Evolutionary conservation across 1,140 invertebrate genomes (phyloP).

Genomic region (Procambarus virginalis): DNA sequence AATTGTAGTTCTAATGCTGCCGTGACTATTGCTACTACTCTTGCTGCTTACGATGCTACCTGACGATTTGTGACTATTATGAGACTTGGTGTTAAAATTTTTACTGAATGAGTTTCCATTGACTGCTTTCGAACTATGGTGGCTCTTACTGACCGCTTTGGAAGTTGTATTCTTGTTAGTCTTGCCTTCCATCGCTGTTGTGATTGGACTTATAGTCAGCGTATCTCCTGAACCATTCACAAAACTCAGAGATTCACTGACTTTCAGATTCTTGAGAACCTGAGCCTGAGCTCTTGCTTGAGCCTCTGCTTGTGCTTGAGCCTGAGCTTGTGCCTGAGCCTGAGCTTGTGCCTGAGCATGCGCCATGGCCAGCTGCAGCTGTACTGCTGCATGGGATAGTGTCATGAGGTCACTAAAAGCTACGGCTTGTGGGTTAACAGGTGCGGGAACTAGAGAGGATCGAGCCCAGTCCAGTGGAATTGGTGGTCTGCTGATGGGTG

Average conservation of each 20-base stretch:
- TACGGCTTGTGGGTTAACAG: conserved; percentile 56
- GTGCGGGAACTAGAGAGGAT: conserved; percentile 40
- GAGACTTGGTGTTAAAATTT: conserved; percentile 38
- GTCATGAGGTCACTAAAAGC: conserved; percentile 69
- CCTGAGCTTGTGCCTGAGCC: conserved; percentile 62
- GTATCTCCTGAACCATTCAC: conserved; percentile 69
- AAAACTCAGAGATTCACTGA: conserved; percentile 64
- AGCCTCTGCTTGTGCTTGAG: conserved; percentile 52
- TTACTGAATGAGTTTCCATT: conserved; percentile 44
- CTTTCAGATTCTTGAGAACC: conserved; percentile 59
- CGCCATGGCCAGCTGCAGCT: conserved; percentile 66
- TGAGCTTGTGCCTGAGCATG: conserved; percentile 69
- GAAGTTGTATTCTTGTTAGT: conserved; percentile 28
- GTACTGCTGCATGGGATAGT: conserved; percentile 68
- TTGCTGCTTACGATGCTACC: conserved; percentile 40
- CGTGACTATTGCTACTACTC: conserved; percentile 48
- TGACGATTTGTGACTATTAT: conserved; percentile 46
- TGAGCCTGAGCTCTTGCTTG: conserved; percentile 51
- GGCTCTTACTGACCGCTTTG: conserved; percentile 30
- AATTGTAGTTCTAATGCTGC: conserved; percentile 46
- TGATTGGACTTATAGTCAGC: conserved; percentile 68
- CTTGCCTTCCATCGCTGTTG: conserved; percentile 5
- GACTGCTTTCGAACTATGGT: conserved; percentile 47
- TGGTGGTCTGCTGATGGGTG: conserved; percentile 37
- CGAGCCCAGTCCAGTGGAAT: conserved; percentile 59